Evolutionary conservation across 2,888 invertebrate genomes (phyloP), one percentile per base, ranked within the genome.

Genomic region (Drosophila cracens): DNA sequence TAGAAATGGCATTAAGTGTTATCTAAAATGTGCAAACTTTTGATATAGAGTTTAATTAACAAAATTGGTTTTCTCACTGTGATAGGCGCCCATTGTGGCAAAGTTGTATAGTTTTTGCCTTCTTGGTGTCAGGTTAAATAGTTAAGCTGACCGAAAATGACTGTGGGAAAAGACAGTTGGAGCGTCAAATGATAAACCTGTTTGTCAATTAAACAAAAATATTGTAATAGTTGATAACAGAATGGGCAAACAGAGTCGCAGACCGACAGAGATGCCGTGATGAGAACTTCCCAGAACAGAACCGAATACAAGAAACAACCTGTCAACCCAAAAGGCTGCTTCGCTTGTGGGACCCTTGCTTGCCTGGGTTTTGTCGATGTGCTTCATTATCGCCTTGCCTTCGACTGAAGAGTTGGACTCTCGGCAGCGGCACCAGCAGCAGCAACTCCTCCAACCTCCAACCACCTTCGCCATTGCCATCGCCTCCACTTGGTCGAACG

Each of bases 101-200:
- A 29, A 58, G 11, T n/a, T 51, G 58, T 61, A 1, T 25, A 13
- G 11, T n/a, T 59, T 53, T 63, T 29, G 34, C 25, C 36, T 33
- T 64, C 43, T 38, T 67, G 73, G 52, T 67, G 80, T 61, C 70
- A 48, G 66, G 25, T 65, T 65, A 68, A 46, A 63, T 81, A 76
- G 72, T 72, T 68, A 66, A 68, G 51, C 67, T 82, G 62, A 76
- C 70, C 72, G 60, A 82, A 86, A 83, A 87, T 84, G 73, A 89
- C 71, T 87, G 87, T 87, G 87, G 89, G 87, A 87, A 87, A 89
- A 46, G 16, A 87, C 77, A 83, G 86, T 82, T 87, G 79, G 88
- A 87, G 87, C 89, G 83, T 82, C 84, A 88, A 88, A 83, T 87
- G 89, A 87, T 89, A 87, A 89, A 87, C 87, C 87, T 89, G 87